These are phyloP conservation scores for Cephalopachus bancanus DNA, from an alignment of 2,797 vertebrate genomes.

Conservation along the genomic window DNA sequence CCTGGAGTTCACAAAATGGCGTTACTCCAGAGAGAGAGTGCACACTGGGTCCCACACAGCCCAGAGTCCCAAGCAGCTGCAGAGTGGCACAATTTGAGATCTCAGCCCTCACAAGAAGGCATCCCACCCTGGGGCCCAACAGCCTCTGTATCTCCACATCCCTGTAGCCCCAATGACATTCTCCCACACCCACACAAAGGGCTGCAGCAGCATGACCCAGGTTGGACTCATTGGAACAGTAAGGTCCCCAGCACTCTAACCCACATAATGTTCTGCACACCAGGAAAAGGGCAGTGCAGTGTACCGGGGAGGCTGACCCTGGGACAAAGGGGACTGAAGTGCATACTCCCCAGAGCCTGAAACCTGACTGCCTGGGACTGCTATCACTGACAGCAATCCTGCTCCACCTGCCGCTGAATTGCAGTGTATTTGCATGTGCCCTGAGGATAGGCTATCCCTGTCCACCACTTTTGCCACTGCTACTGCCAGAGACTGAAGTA, in stretches of 20 bases:
- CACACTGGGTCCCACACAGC: no score
- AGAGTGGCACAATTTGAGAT: no score
- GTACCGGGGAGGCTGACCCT: not conserved
- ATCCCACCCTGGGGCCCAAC: no score
- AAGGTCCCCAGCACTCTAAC: not conserved
- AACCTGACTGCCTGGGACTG: not conserved
- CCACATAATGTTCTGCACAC: not conserved
- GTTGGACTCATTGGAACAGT: not conserved
- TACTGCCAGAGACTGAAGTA: not conserved
- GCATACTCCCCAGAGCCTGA: not conserved
- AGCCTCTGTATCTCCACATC: no score
- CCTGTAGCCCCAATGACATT: not conserved
- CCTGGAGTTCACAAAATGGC: not conserved
- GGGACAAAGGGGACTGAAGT: not conserved
- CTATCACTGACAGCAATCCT: not conserved
- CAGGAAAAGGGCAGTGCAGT: not conserved
- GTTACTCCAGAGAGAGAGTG: no score
- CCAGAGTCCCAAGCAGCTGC: no score
- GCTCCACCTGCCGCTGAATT: not conserved
- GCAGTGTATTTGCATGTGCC: not conserved
- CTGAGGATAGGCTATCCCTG: no score
- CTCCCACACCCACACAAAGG: not conserved
- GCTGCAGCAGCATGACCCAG: not conserved
- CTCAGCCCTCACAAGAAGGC: no score
- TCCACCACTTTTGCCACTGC: no score